Conservation (phyloP, 2,888 invertebrate species). For the Pollenia amentaria region DNA sequence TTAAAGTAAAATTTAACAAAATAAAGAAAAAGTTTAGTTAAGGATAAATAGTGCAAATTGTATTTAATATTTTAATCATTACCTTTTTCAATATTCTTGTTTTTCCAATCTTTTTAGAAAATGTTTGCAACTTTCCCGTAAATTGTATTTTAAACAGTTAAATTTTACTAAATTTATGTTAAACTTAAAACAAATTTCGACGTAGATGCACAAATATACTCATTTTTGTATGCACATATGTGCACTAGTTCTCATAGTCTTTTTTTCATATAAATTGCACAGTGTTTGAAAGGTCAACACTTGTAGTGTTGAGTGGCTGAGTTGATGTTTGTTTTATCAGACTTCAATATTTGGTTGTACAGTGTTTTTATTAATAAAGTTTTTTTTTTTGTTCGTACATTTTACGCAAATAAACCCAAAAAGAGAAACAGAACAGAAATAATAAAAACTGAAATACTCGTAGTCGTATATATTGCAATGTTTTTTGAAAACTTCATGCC, state of each 20-base stretch:
- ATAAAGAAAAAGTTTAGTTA: no score
- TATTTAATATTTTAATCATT: background rate
- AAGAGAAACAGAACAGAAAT: constrained; percentile 21
- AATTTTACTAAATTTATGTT: constrained; percentile 16
- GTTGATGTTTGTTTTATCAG: constrained; percentile 55
- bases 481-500: constrained; percentile 55
- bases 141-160: background rate
- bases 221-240: no score
- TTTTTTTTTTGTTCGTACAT: constrained; percentile 24
- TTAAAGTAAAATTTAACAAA: no score
- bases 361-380: constrained; percentile 64
- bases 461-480: constrained; percentile 64
- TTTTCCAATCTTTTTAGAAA: no score
- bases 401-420: constrained; percentile 18
- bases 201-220: no score
- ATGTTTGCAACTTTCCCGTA: background rate
- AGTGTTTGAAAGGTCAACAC: constrained; percentile 60
- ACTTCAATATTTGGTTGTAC: constrained; percentile 60
- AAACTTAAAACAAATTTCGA: background rate
- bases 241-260: background rate
- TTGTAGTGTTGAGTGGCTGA: constrained; percentile 56
- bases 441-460: constrained; percentile 51
- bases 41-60: no score
- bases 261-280: constrained; percentile 29
- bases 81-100: no score